These are phyloP conservation scores for Mungos mungo DNA, from an alignment of 2,113 vertebrate species.

Conservation along the genomic window DNA sequence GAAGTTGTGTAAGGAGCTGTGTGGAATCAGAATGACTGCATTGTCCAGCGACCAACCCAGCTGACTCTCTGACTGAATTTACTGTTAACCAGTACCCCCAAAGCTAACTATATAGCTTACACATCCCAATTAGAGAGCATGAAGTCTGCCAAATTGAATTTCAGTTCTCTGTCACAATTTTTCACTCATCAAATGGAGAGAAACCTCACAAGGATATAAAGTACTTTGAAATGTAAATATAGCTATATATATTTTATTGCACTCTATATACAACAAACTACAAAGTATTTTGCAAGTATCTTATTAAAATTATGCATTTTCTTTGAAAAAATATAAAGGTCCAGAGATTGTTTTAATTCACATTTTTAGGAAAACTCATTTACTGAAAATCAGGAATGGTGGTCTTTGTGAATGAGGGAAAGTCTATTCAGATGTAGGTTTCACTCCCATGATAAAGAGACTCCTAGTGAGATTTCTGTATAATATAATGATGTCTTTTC, in stretches of 20 bases:
- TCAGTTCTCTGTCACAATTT: not conserved
- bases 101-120: not conserved
- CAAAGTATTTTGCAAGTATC: not conserved
- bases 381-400: not conserved
- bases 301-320: not conserved
- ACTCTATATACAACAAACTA: not conserved
- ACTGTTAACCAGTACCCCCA: not conserved
- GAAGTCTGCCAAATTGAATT: not conserved
- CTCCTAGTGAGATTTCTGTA: not conserved
- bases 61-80: not conserved
- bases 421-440: not conserved
- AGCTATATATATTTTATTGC: not conserved
- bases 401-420: slow-evolving; percentile 10
- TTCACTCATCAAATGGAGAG: not conserved
- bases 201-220: not conserved
- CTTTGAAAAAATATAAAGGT: not conserved
- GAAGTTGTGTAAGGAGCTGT: not conserved
- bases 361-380: slow-evolving; percentile 13
- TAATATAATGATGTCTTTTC: not conserved
- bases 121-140: not conserved
- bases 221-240: slow-evolving; percentile 43
- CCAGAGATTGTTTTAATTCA: not conserved
- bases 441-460: not conserved
- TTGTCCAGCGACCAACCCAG: not conserved
- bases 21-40: not conserved